Conservation (phyloP, 2,797 vertebrate species). For the Pseudopleuronectes americanus region DNA sequence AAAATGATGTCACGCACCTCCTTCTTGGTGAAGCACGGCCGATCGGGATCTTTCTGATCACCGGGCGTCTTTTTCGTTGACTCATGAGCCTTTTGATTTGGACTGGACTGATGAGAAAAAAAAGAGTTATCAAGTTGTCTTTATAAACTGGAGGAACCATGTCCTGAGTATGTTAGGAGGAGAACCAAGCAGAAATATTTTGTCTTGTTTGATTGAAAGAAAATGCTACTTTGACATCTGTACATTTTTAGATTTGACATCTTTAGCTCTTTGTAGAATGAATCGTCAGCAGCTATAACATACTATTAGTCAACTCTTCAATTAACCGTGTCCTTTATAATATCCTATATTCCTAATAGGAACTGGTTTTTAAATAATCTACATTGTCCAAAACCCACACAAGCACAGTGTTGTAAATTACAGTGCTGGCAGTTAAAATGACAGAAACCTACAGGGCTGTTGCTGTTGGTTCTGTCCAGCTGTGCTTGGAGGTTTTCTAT, state of each 20-base stretch:
- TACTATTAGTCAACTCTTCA: not conserved
- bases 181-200: no score
- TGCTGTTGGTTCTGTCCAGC: conserved; percentile 61
- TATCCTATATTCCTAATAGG: not conserved
- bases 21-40: conserved; percentile 89
- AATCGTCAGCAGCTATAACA: not conserved
- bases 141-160: not conserved
- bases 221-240: not conserved
- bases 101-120: conserved; percentile 60
- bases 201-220: no score
- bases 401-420: not conserved
- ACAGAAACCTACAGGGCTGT: conserved; percentile 12
- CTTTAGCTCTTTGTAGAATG: not conserved
- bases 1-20: conserved; percentile 93
- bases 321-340: no score
- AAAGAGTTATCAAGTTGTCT: not conserved
- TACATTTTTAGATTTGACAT: not conserved
- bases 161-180: not conserved
- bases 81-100: conserved; percentile 35
- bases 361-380: no score
- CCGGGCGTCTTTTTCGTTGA: conserved; percentile 60
- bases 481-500: conserved; percentile 74
- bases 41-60: conserved; percentile 79
- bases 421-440: no score
- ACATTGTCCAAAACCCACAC: no score